These are phyloP conservation scores for Calephelis virginiensis DNA, from an alignment of 1,140 invertebrate species.

Conservation along the genomic window DNA sequence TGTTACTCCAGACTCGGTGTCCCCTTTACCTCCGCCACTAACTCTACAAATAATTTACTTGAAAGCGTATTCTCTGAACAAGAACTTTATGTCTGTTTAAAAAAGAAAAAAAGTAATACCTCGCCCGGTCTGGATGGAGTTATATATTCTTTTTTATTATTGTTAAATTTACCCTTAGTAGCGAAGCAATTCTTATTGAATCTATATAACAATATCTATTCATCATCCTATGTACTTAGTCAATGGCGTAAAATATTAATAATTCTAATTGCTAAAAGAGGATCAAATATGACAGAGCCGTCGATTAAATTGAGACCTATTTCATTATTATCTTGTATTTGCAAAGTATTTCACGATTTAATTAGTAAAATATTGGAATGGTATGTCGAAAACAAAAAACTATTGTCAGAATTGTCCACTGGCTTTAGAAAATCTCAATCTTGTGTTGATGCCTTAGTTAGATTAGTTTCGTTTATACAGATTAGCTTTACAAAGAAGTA, in stretches of 20 bases:
- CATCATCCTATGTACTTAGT: neutral
- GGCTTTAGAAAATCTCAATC: neutral
- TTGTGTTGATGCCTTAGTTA: neutral
- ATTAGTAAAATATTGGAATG: neutral
- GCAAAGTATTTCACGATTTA: constrained; percentile 4
- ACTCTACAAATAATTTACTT: too few relatives aligned
- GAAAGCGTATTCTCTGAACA: too few relatives aligned
- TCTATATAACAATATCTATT: constrained; percentile 8
- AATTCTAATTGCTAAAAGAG: constrained; percentile 7
- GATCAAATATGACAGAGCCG: neutral
- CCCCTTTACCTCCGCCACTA: too few relatives aligned
- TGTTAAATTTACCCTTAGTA: too few relatives aligned
- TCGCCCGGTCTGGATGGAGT: too few relatives aligned
- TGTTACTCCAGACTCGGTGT: too few relatives aligned
- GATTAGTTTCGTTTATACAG: neutral
- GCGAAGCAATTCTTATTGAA: constrained; percentile 4
- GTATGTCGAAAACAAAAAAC: neutral
- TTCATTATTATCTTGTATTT: neutral
- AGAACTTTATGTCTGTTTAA: too few relatives aligned
- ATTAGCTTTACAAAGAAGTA: constrained; percentile 1
- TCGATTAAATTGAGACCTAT: neutral
- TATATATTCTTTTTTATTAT: too few relatives aligned
- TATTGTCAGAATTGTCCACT: neutral
- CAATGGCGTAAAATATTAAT: constrained; percentile 19
- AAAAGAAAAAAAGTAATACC: too few relatives aligned